Base-by-base conservation (phyloP, 30 jellyfish, hydroid and myxozoan species). In the Catostylus mosaicus region DNA sequence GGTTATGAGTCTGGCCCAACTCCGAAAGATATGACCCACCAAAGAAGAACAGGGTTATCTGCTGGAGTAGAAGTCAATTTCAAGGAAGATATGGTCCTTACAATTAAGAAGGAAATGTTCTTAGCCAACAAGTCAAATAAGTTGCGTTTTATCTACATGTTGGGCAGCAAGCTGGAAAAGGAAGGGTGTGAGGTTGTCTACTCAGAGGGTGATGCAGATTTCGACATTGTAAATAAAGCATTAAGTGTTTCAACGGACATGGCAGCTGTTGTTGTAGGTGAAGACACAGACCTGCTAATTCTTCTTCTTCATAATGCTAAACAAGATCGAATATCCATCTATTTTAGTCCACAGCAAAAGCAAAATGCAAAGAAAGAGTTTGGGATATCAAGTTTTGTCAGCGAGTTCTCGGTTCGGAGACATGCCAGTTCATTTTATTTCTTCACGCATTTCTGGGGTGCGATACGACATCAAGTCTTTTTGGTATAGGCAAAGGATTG, bases 361-460 rank as follows among this genome's bases (percentile, higher is more conserved):
- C 71, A 66, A 63, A 82, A 52, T 52, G 85, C 85, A 24, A 65
- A 75, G 56, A 11, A 68, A 67, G 32, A 32, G 77, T 66, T 33
- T 80, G 85, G 84, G 84, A 65, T 46, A 80, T 80, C 29, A 64
- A 64, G 85, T 62, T 63, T 18, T 50, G 62, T 22, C 35, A 51
- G 71, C 31, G 37, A 33, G 24, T 32, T 33, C 34, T 70, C 24
- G 87, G 93, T 24, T 19, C 36, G 52, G 92, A 83, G 32, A 72
- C 70, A n/a, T 82, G 92, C 87, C 14, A 45, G 18, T 38, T 46
- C 38, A 68, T 82, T 68, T 32, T 82, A 69, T 82, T 82, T 67
- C 86, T 68, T 9, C 92, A 82, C 67, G 92, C 92, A 68, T 8
- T 82, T 84, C 83, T 84, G 18, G 83, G 89, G 74, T 84, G 94